These are phyloP conservation scores for Pipistrellus pygmaeus DNA, from an alignment of 2,797 vertebrate genomes.

Conservation along the genomic window DNA sequence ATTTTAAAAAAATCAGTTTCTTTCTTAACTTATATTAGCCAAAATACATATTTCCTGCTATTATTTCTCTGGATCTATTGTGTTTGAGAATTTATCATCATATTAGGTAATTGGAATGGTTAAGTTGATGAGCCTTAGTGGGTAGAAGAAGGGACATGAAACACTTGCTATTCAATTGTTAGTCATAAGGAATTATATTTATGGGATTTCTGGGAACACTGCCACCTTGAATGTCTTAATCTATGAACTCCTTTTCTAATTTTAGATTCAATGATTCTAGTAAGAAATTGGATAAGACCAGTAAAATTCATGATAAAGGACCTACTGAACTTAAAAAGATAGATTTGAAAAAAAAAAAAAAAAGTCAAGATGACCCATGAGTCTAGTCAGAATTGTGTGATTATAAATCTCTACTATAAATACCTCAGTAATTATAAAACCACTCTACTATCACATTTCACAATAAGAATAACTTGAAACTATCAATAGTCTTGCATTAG, in stretches of 20 bases:
- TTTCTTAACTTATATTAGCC: neutral
- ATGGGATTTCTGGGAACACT: neutral
- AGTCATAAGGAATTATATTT: neutral
- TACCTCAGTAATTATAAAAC: neutral
- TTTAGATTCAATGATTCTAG: neutral
- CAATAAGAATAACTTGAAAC: neutral
- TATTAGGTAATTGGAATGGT: neutral
- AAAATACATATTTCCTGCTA: neutral
- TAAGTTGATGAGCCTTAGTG: neutral
- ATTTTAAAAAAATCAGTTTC: neutral
- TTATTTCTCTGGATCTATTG: neutral
- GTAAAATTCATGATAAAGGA: constrained; percentile 3
- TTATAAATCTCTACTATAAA: neutral
- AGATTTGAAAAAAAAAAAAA: neutral
- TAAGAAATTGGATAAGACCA: neutral
- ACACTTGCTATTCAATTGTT: neutral
- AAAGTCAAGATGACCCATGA: neutral
- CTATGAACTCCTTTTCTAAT: neutral
- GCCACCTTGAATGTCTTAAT: neutral
- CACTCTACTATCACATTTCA: neutral
- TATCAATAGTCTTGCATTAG: neutral
- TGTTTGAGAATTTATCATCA: constrained; percentile 26
- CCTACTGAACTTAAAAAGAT: neutral
- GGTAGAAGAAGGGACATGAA: neutral
- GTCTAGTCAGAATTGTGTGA: neutral